Evolutionary conservation across 2,888 invertebrate genomes (phyloP).

Genomic region (Agriopis marginaria): DNA sequence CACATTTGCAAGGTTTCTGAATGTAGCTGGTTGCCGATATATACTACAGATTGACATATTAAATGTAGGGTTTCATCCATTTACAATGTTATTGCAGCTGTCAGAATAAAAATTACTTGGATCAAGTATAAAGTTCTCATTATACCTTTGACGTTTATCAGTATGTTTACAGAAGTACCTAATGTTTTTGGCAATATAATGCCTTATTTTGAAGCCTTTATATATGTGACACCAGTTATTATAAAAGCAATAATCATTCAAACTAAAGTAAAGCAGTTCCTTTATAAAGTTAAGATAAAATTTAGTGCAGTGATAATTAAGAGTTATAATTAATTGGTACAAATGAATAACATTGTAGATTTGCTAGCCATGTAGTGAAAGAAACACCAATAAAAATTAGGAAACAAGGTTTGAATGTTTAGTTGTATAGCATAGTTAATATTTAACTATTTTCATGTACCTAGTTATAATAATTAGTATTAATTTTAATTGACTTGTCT

Average conservation of each 20-base stretch:
- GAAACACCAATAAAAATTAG: slow-evolving; percentile 21
- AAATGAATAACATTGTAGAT: slow-evolving; percentile 31
- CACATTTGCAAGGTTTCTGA: too few species aligned
- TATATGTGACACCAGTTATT: background rate
- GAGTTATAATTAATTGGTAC: slow-evolving; percentile 34
- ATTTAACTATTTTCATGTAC: slow-evolving; percentile 10
- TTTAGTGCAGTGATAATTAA: slow-evolving; percentile 19
- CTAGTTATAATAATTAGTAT: background rate
- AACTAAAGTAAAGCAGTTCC: slow-evolving; percentile 24
- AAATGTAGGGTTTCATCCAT: too few species aligned
- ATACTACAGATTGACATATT: too few species aligned
- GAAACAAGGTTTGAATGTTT: background rate
- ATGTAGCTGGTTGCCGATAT: too few species aligned
- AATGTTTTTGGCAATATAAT: background rate
- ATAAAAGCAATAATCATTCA: slow-evolving; percentile 21
- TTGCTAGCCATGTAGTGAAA: slow-evolving; percentile 24
- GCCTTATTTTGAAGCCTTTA: background rate
- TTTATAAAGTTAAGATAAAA: slow-evolving; percentile 12
- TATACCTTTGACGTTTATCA: background rate
- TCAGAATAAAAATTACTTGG: too few species aligned
- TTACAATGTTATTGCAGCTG: too few species aligned
- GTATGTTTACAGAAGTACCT: background rate
- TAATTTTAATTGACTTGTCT: background rate
- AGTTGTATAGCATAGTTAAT: slow-evolving; percentile 1
- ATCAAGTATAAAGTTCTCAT: too few species aligned